A percentile compares a stretch with the other conserved stretches of the same genome.
These are phyloP conservation scores for Brotula barbata DNA, from an alignment of 2,797 vertebrate genomes.

Conservation along the genomic window DNA sequence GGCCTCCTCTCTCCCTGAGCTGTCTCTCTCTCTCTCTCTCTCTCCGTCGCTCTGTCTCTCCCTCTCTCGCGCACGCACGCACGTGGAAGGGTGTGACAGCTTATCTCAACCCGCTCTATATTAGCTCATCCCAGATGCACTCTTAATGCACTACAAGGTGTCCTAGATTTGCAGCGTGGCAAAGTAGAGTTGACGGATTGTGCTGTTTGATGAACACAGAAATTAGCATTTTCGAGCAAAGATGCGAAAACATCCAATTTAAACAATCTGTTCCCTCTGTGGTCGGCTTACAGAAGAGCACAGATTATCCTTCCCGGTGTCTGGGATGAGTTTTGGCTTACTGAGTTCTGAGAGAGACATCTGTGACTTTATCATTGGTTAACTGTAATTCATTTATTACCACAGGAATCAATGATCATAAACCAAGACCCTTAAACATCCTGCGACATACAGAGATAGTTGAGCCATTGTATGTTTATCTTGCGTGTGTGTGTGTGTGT, in stretches of 20 bases:
- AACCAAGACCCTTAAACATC: slow-evolving; percentile 14
- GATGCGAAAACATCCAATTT: slow-evolving; percentile 25
- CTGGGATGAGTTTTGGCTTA: slow-evolving; percentile 32
- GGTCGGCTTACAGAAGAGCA: slow-evolving; percentile 42
- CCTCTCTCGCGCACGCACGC: not conserved
- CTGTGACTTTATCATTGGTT: slow-evolving; percentile 16
- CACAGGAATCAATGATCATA: not conserved
- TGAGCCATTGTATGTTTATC: too few species aligned
- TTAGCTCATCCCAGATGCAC: slow-evolving; percentile 17
- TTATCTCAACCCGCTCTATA: slow-evolving; percentile 14
- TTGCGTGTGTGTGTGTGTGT: slow-evolving; percentile 10
- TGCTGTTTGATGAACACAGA: slow-evolving; percentile 12
- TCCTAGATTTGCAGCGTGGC: slow-evolving; percentile 42
- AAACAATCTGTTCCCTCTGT: slow-evolving; percentile 28
- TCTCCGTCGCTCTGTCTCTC: not conserved
- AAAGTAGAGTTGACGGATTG: slow-evolving; percentile 1
- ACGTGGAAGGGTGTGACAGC: slow-evolving; percentile 17
- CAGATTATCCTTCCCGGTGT: slow-evolving; percentile 45
- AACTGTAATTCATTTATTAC: slow-evolving; percentile 19
- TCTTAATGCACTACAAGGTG: slow-evolving; percentile 43
- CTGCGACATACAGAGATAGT: too few species aligned
- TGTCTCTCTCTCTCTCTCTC: not conserved
- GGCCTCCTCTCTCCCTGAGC: not conserved
- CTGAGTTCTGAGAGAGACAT: slow-evolving; percentile 25
- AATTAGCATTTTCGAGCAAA: slow-evolving; percentile 9